Percentiles rank a stretch among this genome's conserved stretches.
Conservation (phyloP, 1,140 invertebrate species). For the Drosophila malerkotliana region DNA sequence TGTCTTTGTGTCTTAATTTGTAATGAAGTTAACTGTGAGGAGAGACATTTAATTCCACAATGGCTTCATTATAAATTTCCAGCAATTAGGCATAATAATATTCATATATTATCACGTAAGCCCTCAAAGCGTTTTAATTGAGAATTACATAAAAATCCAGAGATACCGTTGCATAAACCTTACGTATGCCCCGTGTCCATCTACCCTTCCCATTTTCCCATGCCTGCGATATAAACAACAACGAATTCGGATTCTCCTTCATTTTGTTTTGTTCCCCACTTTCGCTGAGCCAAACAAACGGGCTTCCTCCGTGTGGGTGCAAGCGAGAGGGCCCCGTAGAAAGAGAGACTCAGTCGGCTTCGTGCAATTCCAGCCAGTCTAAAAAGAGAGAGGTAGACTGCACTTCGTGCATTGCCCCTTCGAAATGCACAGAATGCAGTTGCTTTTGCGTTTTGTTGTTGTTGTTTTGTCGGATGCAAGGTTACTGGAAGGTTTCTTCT, state of each 20-base stretch:
- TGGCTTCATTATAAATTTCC: not conserved
- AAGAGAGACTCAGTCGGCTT: slow-evolving; percentile 26
- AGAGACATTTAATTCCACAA: not conserved
- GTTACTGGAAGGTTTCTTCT: slow-evolving; percentile 61
- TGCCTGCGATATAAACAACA: slow-evolving; percentile 23
- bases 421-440: slow-evolving; percentile 23
- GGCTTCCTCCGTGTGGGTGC: slow-evolving; percentile 11
- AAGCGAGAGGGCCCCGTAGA: not conserved
- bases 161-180: slow-evolving; percentile 71
- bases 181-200: slow-evolving; percentile 32
- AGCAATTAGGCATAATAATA: not conserved
- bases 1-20: slow-evolving; percentile 7
- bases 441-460: slow-evolving; percentile 3
- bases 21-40: not conserved
- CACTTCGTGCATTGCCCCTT: slow-evolving; percentile 24
- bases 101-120: slow-evolving; percentile 7
- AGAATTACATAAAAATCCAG: slow-evolving; percentile 64
- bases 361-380: not conserved
- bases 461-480: slow-evolving; percentile 32
- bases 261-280: slow-evolving; percentile 73
- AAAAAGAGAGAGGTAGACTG: slow-evolving; percentile 3
- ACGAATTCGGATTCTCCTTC: slow-evolving; percentile 41
- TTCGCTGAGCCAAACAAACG: slow-evolving; percentile 64
- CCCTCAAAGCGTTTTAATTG: slow-evolving; percentile 49
- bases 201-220: not conserved